phyloP scores from a whole-genome alignment of 2,888 invertebrate genomes.

The Venustoraphidia nigricollis region DNA sequence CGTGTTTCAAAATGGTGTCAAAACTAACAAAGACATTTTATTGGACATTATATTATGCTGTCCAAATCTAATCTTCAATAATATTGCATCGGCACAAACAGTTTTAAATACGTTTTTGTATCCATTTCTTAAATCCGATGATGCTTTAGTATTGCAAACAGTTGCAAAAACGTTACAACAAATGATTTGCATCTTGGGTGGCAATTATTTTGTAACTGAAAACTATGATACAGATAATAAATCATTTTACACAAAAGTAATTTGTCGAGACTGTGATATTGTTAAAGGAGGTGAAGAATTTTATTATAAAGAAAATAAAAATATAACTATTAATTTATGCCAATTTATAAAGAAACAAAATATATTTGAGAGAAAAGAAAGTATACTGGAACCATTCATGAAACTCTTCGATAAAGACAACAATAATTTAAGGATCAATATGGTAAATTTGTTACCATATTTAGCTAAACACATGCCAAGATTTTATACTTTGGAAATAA shows the following conservation, averaged over 20 bases:
- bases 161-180: slow-evolving; percentile 13
- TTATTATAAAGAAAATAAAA: too few relatives aligned
- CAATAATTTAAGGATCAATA: slow-evolving; percentile 19
- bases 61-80: not conserved
- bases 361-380: slow-evolving; percentile 14
- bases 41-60: too few relatives aligned
- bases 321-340: slow-evolving; percentile 3
- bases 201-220: slow-evolving; percentile 15
- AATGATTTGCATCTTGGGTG: slow-evolving; percentile 17
- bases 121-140: slow-evolving; percentile 7
- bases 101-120: slow-evolving; percentile 1
- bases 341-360: slow-evolving; percentile 15
- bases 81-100: not conserved
- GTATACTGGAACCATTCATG: slow-evolving; percentile 19
- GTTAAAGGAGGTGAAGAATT: too few relatives aligned
- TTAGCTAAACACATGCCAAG: slow-evolving; percentile 27
- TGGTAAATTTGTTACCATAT: slow-evolving; percentile 24
- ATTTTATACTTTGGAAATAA: slow-evolving; percentile 24
- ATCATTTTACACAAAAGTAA: slow-evolving; percentile 7
- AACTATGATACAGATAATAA: slow-evolving; percentile 9
- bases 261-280: too few relatives aligned
- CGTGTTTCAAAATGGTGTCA: too few relatives aligned
- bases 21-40: too few relatives aligned
- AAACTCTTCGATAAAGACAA: slow-evolving; percentile 17
- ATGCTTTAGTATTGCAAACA: slow-evolving; percentile 4